Conservation (phyloP, 1,140 invertebrate genomes). For the Myzus persicae region DNA sequence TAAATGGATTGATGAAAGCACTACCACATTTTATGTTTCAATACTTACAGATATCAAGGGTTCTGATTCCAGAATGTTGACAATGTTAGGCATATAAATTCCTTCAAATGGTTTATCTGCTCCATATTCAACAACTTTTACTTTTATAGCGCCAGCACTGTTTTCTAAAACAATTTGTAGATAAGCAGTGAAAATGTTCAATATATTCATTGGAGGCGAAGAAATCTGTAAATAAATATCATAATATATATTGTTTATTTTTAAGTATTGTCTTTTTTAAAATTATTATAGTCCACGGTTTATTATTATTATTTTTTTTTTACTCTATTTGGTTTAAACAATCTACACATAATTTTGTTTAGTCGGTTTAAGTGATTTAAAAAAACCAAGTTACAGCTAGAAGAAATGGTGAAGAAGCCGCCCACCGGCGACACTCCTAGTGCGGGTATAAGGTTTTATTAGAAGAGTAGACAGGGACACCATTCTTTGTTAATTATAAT, state of each 20-base stretch:
- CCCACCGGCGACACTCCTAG: too few relatives aligned
- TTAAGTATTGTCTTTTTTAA: too few relatives aligned
- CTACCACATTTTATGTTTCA: neutral
- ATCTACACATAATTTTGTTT: too few relatives aligned
- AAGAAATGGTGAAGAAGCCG: too few relatives aligned
- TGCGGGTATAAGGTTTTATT: too few relatives aligned
- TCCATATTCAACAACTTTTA: constrained; percentile 80
- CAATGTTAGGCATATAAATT: constrained; percentile 69
- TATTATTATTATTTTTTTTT: too few relatives aligned
- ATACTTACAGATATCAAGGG: constrained; percentile 70
- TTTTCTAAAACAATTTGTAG: constrained; percentile 87
- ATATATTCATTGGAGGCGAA: constrained; percentile 29
- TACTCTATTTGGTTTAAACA: too few relatives aligned
- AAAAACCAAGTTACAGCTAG: too few relatives aligned
- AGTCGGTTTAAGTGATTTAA: too few relatives aligned
- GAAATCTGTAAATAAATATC: neutral
- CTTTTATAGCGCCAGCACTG: constrained; percentile 71
- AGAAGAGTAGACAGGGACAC: too few relatives aligned
- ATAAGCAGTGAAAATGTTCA: constrained; percentile 71
- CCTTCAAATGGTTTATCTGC: constrained; percentile 72
- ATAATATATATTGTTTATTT: neutral
- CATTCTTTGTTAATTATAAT: too few relatives aligned
- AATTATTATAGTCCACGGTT: too few relatives aligned
- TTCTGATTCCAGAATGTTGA: constrained; percentile 72
- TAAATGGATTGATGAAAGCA: neutral